Conservation (phyloP, 2,113 vertebrate species). For the Prochilodus magdalenae region DNA sequence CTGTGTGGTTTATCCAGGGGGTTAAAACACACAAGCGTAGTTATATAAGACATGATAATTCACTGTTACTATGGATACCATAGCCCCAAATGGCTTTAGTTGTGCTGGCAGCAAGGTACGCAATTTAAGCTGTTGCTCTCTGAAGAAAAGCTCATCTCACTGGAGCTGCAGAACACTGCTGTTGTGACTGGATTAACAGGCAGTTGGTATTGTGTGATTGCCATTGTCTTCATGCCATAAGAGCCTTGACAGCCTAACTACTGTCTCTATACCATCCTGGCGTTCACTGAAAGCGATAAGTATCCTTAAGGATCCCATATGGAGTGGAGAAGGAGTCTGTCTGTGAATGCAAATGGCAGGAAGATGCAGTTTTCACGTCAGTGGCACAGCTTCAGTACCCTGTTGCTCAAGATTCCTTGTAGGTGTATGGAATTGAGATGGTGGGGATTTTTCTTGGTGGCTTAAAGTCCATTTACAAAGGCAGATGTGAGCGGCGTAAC, state of each 20-base stretch:
- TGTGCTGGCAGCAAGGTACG: slow-evolving; percentile 61
- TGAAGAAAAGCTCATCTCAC: slow-evolving; percentile 43
- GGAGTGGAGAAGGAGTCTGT: neutral
- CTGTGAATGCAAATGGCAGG: slow-evolving; percentile 11
- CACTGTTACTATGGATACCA: slow-evolving; percentile 72
- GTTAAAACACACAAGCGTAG: slow-evolving; percentile 68
- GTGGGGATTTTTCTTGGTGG: slow-evolving; percentile 21
- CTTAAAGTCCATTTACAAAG: slow-evolving; percentile 30
- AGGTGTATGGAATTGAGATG: slow-evolving; percentile 35
- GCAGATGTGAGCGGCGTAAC: slow-evolving; percentile 17
- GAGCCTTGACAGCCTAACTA: slow-evolving; percentile 28
- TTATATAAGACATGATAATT: slow-evolving; percentile 77
- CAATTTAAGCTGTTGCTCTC: slow-evolving; percentile 52
- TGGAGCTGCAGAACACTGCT: slow-evolving; percentile 33
- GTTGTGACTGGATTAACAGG: slow-evolving; percentile 43
- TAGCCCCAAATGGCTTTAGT: slow-evolving; percentile 63
- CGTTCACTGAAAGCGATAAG: slow-evolving; percentile 15
- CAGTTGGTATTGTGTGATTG: slow-evolving; percentile 22
- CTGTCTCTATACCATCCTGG: slow-evolving; percentile 11
- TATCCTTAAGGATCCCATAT: slow-evolving; percentile 32
- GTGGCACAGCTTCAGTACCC: neutral
- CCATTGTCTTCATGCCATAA: slow-evolving; percentile 12
- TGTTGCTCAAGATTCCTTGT: slow-evolving; percentile 23
- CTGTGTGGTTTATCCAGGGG: slow-evolving; percentile 65
- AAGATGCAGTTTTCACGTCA: slow-evolving; percentile 34